Conservation (phyloP, 2,888 invertebrate species). For the Lomographa bimaculata region DNA sequence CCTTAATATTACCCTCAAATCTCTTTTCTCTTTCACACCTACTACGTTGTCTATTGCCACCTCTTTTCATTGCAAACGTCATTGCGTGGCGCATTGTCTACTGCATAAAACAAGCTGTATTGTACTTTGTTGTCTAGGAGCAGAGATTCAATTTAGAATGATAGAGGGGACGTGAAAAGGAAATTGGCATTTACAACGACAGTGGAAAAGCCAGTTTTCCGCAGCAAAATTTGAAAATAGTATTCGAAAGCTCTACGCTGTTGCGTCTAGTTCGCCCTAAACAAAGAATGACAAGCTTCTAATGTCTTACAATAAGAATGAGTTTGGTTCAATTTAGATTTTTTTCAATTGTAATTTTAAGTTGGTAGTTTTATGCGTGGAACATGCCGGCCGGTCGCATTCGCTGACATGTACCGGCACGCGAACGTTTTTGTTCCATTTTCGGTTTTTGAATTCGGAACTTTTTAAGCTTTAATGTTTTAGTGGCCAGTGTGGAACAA, state of each 20-base stretch:
- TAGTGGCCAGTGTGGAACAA: conserved; percentile 28
- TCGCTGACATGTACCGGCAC: conserved; percentile 77
- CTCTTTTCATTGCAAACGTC: conserved; percentile 71
- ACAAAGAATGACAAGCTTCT: conserved; percentile 35
- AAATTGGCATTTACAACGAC: conserved; percentile 80
- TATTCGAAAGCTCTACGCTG: conserved; percentile 57
- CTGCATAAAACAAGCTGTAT: conserved; percentile 38
- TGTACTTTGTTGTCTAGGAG: conserved; percentile 36
- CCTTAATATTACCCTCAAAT: conserved; percentile 64
- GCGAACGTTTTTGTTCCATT: conserved; percentile 76
- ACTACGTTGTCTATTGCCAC: conserved; percentile 38
- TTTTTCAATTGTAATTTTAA: conserved; percentile 39
- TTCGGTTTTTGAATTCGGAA: conserved; percentile 51
- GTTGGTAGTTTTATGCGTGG: conserved; percentile 56
- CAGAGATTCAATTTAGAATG: conserved; percentile 47
- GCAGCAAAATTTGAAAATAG: conserved; percentile 75
- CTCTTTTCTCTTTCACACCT: conserved; percentile 51
- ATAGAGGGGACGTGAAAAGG: conserved; percentile 51
- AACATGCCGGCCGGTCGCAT: conserved; percentile 66
- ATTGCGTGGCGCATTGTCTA: conserved; percentile 81
- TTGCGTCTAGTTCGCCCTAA: conserved; percentile 21
- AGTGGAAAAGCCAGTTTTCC: conserved; percentile 80
- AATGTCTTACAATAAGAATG: conserved; percentile 40
- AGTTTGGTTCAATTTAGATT: conserved; percentile 29
- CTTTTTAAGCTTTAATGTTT: conserved; percentile 46